Conservation (phyloP, 2,888 invertebrate species). For the Drosophila histrio region DNA sequence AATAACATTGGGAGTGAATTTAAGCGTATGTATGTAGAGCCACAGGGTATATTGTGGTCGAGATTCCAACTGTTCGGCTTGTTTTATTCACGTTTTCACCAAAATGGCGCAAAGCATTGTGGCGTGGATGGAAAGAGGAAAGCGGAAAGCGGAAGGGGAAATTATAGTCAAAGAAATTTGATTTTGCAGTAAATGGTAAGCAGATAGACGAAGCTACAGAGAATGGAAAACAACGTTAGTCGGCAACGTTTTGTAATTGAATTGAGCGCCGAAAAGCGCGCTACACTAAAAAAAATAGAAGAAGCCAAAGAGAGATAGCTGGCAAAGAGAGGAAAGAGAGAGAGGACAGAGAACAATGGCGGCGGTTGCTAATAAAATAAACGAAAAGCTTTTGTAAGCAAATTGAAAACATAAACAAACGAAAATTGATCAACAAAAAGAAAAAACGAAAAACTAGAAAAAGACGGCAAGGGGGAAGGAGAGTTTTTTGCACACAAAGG, state of each 20-base stretch:
- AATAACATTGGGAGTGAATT: too few relatives aligned
- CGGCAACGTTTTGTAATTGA: slow-evolving; percentile 63
- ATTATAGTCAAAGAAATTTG: slow-evolving; percentile 77
- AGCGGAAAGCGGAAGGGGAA: slow-evolving; percentile 15
- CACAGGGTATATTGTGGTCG: too few relatives aligned
- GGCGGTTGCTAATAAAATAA: slow-evolving; percentile 77
- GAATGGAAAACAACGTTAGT: slow-evolving; percentile 41
- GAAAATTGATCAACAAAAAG: slow-evolving; percentile 68
- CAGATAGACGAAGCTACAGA: slow-evolving; percentile 33
- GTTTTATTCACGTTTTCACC: slow-evolving; percentile 16
- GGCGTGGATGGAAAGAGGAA: background rate
- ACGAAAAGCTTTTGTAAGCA: slow-evolving; percentile 81
- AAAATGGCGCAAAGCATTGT: slow-evolving; percentile 65
- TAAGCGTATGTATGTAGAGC: too few relatives aligned
- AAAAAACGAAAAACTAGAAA: slow-evolving; percentile 43
- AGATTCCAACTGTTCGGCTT: too few relatives aligned
- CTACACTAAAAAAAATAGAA: slow-evolving; percentile 29
- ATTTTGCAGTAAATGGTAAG: slow-evolving; percentile 59
- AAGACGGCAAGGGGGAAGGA: background rate
- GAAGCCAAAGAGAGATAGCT: slow-evolving; percentile 7
- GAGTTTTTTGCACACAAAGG: slow-evolving; percentile 40
- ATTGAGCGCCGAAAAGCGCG: slow-evolving; percentile 74
- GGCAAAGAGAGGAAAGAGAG: background rate
- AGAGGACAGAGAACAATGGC: slow-evolving; percentile 60
- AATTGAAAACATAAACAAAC: slow-evolving; percentile 81